These are phyloP conservation scores for Azorinus chamasolen DNA, from an alignment of 2,888 invertebrate genomes.

Conservation along the genomic window DNA sequence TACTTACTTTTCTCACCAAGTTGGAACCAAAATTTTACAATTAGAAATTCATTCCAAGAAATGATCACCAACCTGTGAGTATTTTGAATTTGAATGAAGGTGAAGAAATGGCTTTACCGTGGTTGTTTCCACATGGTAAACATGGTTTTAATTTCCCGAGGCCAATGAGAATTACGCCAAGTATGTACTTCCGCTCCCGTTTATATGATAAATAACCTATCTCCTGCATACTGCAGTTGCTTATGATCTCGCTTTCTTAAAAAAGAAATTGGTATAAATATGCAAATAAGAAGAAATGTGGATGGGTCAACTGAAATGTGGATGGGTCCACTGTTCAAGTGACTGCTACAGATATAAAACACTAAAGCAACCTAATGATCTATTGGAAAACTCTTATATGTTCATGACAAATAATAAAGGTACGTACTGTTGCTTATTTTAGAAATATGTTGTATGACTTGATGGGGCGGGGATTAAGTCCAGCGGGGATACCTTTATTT, in stretches of 20 bases:
- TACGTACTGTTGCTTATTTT: slow-evolving; percentile 60
- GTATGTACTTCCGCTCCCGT: slow-evolving; percentile 37
- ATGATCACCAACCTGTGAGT: slow-evolving; percentile 20
- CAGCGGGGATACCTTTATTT: too few relatives aligned
- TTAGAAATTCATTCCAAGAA: slow-evolving; percentile 5
- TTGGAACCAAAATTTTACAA: neutral
- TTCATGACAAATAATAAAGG: slow-evolving; percentile 63
- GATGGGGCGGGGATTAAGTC: too few relatives aligned
- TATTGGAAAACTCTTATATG: slow-evolving; percentile 61
- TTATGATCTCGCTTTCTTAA: slow-evolving; percentile 34
- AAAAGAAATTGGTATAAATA: slow-evolving; percentile 29
- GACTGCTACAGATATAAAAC: too few relatives aligned
- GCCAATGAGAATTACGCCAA: slow-evolving; percentile 20
- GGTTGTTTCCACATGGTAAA: slow-evolving; percentile 49
- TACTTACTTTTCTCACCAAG: neutral
- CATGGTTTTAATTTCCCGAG: slow-evolving; percentile 21
- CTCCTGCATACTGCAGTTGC: slow-evolving; percentile 38
- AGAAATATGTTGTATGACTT: slow-evolving; percentile 44
- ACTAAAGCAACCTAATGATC: slow-evolving; percentile 7
- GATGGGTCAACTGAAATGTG: too few relatives aligned
- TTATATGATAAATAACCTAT: slow-evolving; percentile 50
- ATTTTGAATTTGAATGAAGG: slow-evolving; percentile 27
- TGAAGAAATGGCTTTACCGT: slow-evolving; percentile 55
- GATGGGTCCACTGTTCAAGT: too few relatives aligned
- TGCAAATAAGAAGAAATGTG: slow-evolving; percentile 24